phyloP scores from a whole-genome alignment of 1,140 invertebrate genomes.

The Sycophaga agraensis region DNA sequence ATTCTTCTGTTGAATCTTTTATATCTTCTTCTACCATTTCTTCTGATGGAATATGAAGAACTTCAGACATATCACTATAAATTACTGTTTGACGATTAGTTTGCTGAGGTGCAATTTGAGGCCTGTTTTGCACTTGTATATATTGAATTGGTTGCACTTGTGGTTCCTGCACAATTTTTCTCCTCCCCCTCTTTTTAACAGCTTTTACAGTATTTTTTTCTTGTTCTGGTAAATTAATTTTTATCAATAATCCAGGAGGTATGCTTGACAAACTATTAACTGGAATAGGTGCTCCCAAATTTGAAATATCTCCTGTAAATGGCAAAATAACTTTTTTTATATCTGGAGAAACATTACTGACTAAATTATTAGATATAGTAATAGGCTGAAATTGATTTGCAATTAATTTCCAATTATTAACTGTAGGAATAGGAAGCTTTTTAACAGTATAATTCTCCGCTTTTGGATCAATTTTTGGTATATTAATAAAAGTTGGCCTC shows the following conservation, averaged over 20 bases:
- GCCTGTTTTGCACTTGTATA: neutral
- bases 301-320: slow-evolving; percentile 51
- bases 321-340: slow-evolving; percentile 53
- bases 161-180: neutral
- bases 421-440: slow-evolving; percentile 50
- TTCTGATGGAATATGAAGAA: neutral
- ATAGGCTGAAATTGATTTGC: slow-evolving; percentile 50
- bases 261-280: slow-evolving; percentile 54
- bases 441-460: slow-evolving; percentile 40
- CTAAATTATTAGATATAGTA: slow-evolving; percentile 45
- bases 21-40: neutral
- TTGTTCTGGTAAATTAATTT: slow-evolving; percentile 53
- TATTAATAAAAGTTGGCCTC: slow-evolving; percentile 50
- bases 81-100: no score
- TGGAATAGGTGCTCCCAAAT: slow-evolving; percentile 51
- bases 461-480: slow-evolving; percentile 47
- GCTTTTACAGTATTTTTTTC: slow-evolving; percentile 29
- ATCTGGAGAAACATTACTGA: slow-evolving; percentile 35
- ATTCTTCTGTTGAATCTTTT: neutral
- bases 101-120: no score
- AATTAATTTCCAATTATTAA: slow-evolving; percentile 50
- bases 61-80: neutral
- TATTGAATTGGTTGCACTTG: neutral
- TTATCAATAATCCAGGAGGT: slow-evolving; percentile 54
- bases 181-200: slow-evolving; percentile 30